These are phyloP conservation scores for Progne subis DNA, from an alignment of 2,113 vertebrate species.

Conservation along the genomic window DNA sequence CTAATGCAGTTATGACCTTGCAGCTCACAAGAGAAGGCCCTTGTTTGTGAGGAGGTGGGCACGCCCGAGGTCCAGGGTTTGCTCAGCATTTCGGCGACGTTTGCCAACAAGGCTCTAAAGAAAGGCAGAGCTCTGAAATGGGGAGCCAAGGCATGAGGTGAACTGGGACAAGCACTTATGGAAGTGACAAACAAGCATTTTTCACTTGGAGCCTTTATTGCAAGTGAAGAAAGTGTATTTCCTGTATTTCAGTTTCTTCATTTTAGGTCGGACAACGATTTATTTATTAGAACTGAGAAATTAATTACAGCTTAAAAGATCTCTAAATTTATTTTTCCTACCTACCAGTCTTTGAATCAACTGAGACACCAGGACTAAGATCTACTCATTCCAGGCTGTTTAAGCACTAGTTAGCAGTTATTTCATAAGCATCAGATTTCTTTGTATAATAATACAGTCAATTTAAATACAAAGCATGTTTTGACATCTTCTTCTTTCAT, in stretches of 20 bases:
- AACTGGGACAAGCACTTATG: neutral
- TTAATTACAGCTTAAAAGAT: neutral
- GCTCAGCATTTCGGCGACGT: neutral
- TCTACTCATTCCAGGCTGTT: neutral
- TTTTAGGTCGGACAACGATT: neutral
- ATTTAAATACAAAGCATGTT: neutral
- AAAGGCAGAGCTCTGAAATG: neutral
- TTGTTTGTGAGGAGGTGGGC: neutral
- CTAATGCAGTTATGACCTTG: accelerated
- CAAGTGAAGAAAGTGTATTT: neutral
- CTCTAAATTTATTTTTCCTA: neutral
- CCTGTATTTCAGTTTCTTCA: neutral
- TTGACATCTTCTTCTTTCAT: neutral
- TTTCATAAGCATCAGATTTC: neutral
- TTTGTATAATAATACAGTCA: neutral
- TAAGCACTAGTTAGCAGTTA: neutral
- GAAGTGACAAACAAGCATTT: neutral
- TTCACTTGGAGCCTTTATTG: neutral
- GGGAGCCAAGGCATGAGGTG: neutral
- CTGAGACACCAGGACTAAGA: neutral
- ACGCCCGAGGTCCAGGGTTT: neutral
- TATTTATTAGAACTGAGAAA: neutral
- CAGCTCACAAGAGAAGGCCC: neutral
- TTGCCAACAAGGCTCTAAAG: neutral
- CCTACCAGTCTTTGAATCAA: neutral